Evolutionary conservation across 1,140 invertebrate species (phyloP), one percentile per base, ranked within the genome.

Genomic region (Antheraea mylitta): DNA sequence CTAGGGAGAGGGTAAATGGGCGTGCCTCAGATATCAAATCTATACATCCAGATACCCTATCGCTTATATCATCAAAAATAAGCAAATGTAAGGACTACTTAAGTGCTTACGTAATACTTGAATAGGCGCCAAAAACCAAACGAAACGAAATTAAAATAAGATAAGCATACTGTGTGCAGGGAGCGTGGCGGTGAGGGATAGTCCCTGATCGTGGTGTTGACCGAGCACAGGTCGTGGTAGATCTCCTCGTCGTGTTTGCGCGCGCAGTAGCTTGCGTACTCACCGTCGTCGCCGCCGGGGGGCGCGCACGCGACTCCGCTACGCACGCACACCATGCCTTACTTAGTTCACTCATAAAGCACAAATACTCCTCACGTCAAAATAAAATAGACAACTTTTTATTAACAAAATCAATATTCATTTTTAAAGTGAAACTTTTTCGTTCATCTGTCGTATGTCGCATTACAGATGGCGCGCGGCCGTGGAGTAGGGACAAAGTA

Each of bases 211-310:
- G 73, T 66, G 48, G 75, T 78, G 81, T 91, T 91, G 71, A 96
- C 94, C 74, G 94, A 94, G 94, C 95, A 96, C 79, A 97, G 94
- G 93, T 96, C 96, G 86, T 96, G 95, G 93, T 96, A 97, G 88
- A 96, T 96, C 91, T 97, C 96, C 88, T 97, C 96, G 88, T 96
- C 95, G 84, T 94, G 93, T 70, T 94, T 94, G 79, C 94, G 94
- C 74, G 94, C 94, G 93, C 94, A 95, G 89, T 94, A 95, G 86
- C 93, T 94, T 72, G 94, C 93, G 81, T 95, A 95, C 75, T 94
- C 94, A 72, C 93, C 93, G 67, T 93, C 93, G 78, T 94, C 94
- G 69, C 79, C 81, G 38, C 66, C 69, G 64, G 75, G 68, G 64
- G 77, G 70, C 64, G 73, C 75, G 76, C 77, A 67, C 70, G 70